These are phyloP conservation scores for Cydia amplana DNA, from an alignment of 1,140 invertebrate genomes.

Conservation along the genomic window DNA sequence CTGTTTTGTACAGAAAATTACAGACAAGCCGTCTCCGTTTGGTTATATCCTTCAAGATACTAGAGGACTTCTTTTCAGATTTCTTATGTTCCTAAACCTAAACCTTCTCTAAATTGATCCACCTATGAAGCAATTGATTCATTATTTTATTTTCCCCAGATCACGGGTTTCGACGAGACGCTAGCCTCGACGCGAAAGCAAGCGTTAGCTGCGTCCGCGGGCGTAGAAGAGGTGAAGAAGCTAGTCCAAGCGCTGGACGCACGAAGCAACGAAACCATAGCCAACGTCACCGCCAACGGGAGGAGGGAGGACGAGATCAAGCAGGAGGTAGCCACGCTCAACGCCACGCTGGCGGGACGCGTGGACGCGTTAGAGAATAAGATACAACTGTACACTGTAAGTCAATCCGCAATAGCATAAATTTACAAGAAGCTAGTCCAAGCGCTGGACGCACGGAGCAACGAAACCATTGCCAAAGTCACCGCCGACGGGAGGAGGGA, in stretches of 20 bases:
- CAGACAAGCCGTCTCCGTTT: too few relatives aligned
- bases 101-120: too few relatives aligned
- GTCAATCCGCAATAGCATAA: conserved; percentile 30
- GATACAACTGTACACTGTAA: conserved; percentile 63
- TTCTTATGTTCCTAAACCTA: too few relatives aligned
- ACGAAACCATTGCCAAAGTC: conserved; percentile 66
- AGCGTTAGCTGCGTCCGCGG: conserved; percentile 56
- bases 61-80: too few relatives aligned
- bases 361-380: conserved; percentile 56
- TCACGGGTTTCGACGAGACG: conserved; percentile 63
- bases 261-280: conserved; percentile 63
- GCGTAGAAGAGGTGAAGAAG: conserved; percentile 61
- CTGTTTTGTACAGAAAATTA: too few relatives aligned
- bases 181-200: conserved; percentile 59
- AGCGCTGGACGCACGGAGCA: conserved; percentile 57
- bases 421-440: conserved; percentile 52
- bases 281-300: conserved; percentile 53
- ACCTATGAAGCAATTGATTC: not conserved
- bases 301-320: conserved; percentile 55
- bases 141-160: conserved; percentile 43
- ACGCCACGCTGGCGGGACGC: conserved; percentile 53
- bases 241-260: conserved; percentile 57
- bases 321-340: conserved; percentile 48
- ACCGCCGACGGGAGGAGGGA: conserved; percentile 49
- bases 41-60: too few relatives aligned